Conservation (phyloP, 2,797 vertebrate genomes). For the Dipus sagitta region DNA sequence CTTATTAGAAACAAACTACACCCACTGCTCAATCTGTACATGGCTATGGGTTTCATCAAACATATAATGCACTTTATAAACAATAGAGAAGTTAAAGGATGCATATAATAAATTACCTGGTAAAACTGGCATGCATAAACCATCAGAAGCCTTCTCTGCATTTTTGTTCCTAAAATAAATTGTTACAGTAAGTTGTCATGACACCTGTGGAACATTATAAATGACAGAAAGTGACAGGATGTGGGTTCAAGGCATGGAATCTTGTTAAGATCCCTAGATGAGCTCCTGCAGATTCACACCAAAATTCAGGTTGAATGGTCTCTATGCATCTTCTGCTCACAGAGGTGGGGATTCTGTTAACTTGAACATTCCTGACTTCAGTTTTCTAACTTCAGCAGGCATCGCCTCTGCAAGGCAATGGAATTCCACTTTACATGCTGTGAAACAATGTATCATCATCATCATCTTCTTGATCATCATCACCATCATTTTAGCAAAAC, state of each 20-base stretch:
- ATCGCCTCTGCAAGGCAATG: neutral
- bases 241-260: neutral
- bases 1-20: slow-evolving; percentile 45
- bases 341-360: neutral
- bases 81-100: neutral
- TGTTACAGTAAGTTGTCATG: slow-evolving; percentile 2
- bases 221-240: neutral
- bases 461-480: neutral
- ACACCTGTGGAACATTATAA: neutral
- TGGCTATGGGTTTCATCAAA: neutral
- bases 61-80: neutral
- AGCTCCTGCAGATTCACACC: neutral
- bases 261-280: neutral
- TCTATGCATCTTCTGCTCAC: neutral
- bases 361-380: neutral
- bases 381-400: neutral
- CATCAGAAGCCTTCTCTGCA: neutral
- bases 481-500: neutral
- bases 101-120: neutral
- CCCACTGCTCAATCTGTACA: neutral
- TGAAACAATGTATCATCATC: neutral
- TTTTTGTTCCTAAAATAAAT: slow-evolving; percentile 36
- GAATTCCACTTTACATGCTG: neutral
- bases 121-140: neutral
- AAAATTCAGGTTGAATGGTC: neutral